Conservation (phyloP, 2,888 invertebrate genomes). For the Pseudococcus jackbeardsleyi region DNA sequence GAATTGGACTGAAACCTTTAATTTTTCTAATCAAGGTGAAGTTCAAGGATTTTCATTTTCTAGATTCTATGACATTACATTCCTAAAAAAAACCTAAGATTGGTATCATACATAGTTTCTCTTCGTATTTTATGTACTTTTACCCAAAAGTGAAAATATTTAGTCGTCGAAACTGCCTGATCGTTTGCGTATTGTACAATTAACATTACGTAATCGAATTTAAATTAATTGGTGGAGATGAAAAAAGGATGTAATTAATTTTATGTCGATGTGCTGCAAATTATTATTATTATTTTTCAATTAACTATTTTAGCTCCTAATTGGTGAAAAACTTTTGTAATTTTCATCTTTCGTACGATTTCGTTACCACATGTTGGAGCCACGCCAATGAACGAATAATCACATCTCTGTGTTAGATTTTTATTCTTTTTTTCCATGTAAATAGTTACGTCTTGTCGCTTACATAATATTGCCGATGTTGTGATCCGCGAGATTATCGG, state of each 20-base stretch:
- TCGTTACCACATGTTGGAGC: neutral
- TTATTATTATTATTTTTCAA: neutral
- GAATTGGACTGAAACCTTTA: neutral
- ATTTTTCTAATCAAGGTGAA: neutral
- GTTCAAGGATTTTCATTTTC: neutral
- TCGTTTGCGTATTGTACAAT: neutral
- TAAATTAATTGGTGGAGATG: neutral
- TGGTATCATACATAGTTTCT: neutral
- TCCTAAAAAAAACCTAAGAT: neutral
- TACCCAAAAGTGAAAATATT: neutral
- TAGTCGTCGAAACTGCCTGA: neutral
- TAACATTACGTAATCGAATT: neutral
- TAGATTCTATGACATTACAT: neutral
- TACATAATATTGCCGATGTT: neutral
- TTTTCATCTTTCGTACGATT: neutral
- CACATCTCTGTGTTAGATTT: neutral
- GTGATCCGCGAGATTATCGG: neutral
- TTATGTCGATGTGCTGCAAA: neutral
- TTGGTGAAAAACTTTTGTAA: neutral
- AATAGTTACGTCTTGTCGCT: neutral
- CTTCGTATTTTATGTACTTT: neutral
- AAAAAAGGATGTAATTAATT: neutral
- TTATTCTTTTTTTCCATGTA: neutral
- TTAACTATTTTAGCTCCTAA: neutral
- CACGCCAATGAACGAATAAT: neutral